phyloP scores from a whole-genome alignment of 2,113 vertebrate species.

The Lethenteron reissneri region DNA sequence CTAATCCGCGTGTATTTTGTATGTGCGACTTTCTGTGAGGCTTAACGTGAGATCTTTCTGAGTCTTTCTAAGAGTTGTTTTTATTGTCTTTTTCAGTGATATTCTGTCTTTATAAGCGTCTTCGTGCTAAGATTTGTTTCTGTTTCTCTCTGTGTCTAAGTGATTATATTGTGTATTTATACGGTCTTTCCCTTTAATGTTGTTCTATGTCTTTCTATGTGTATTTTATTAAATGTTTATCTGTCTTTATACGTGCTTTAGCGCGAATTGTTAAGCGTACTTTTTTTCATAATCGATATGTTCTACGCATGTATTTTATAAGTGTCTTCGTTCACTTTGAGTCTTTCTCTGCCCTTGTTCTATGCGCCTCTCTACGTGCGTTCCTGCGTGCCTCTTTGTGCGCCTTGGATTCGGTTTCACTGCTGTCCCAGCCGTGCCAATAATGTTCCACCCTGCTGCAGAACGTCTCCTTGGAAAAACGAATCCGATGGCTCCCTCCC shows the following conservation, averaged over 20 bases:
- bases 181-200: background rate
- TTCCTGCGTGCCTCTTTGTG: too few species aligned
- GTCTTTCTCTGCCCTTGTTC: too few species aligned
- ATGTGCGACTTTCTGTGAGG: background rate
- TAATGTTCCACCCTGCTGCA: too few species aligned
- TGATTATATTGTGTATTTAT: background rate
- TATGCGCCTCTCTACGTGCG: too few species aligned
- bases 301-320: too few species aligned
- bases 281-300: too few species aligned
- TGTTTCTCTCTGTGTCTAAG: background rate
- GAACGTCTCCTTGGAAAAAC: too few species aligned
- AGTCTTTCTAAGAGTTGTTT: background rate
- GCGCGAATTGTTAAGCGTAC: too few species aligned
- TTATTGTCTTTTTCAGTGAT: background rate
- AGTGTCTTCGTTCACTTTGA: too few species aligned
- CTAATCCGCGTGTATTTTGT: background rate
- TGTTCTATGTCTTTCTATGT: background rate
- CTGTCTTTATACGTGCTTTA: background rate
- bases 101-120: background rate
- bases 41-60: background rate
- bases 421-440: too few species aligned
- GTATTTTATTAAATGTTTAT: background rate
- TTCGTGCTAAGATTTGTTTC: background rate
- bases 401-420: too few species aligned
- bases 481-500: too few species aligned